Conservation (phyloP, 2,888 invertebrate species). For the Parnassius orleans region DNA sequence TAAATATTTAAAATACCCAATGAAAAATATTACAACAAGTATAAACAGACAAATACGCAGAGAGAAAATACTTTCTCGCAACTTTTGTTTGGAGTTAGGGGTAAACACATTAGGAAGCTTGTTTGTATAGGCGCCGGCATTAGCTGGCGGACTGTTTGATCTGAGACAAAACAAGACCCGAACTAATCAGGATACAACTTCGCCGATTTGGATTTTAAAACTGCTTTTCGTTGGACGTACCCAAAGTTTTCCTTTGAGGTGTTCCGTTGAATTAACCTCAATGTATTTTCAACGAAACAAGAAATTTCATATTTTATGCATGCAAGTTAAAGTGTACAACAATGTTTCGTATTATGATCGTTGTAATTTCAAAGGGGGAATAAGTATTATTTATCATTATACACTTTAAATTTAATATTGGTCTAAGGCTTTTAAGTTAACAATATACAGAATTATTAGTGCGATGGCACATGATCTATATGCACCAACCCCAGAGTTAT, state of each 20-base stretch:
- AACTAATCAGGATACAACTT: conserved; percentile 64
- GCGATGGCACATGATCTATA: too few relatives aligned
- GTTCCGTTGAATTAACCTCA: conserved; percentile 28
- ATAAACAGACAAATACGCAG: conserved; percentile 47
- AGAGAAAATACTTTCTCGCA: conserved; percentile 46
- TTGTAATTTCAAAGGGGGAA: background rate
- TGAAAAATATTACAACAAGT: conserved; percentile 43
- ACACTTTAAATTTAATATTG: too few relatives aligned
- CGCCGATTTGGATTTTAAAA: conserved; percentile 56
- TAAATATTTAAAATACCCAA: conserved; percentile 34
- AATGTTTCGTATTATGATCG: conserved; percentile 18
- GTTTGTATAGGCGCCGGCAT: conserved; percentile 70
- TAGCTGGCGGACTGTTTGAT: conserved; percentile 66
- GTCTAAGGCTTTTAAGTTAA: too few relatives aligned
- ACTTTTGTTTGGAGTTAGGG: conserved; percentile 72
- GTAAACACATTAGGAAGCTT: conserved; percentile 76
- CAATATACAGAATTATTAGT: too few relatives aligned
- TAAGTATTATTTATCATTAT: too few relatives aligned
- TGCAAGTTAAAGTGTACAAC: conserved; percentile 17
- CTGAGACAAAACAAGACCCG: conserved; percentile 50
- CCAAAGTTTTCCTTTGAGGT: conserved; percentile 31
- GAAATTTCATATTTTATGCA: conserved; percentile 23
- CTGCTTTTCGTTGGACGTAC: conserved; percentile 38
- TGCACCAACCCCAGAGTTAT: too few relatives aligned
- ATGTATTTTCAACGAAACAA: conserved; percentile 20